These are phyloP conservation scores for Bradypodion ventrale DNA, from an alignment of 2,797 vertebrate genomes.

Conservation along the genomic window DNA sequence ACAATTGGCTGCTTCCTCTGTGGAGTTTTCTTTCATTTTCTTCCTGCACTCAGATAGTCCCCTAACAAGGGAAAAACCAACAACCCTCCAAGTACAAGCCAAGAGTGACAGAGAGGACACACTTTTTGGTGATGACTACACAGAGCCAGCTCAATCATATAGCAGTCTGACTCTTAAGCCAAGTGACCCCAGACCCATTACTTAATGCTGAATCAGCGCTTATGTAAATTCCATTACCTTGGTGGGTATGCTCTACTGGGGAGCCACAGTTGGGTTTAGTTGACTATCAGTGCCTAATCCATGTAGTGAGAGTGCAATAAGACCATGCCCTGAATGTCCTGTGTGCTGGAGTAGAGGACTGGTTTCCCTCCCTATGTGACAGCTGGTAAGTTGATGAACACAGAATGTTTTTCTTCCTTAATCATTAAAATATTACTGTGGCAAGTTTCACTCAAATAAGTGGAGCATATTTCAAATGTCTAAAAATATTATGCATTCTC, in stretches of 20 bases:
- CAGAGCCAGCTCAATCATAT: not conserved
- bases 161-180: not conserved
- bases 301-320: not conserved
- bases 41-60: not conserved
- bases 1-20: not conserved
- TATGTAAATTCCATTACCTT: too few species aligned
- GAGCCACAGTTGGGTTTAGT: too few species aligned
- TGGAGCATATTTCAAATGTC: not conserved
- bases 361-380: not conserved
- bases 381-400: not conserved
- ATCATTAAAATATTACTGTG: not conserved
- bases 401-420: not conserved
- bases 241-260: too few species aligned
- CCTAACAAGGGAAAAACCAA: too few species aligned
- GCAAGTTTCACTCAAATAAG: slow-evolving; percentile 11
- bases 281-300: not conserved
- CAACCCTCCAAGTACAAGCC: not conserved
- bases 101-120: not conserved
- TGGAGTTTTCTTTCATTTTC: too few species aligned
- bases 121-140: not conserved
- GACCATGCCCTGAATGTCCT: too few species aligned
- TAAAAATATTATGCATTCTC: slow-evolving; percentile 4
- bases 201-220: too few species aligned
- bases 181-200: too few species aligned
- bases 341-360: too few species aligned